Conservation (phyloP, 2,797 vertebrate genomes). For the Podarcis lilfordi region DNA sequence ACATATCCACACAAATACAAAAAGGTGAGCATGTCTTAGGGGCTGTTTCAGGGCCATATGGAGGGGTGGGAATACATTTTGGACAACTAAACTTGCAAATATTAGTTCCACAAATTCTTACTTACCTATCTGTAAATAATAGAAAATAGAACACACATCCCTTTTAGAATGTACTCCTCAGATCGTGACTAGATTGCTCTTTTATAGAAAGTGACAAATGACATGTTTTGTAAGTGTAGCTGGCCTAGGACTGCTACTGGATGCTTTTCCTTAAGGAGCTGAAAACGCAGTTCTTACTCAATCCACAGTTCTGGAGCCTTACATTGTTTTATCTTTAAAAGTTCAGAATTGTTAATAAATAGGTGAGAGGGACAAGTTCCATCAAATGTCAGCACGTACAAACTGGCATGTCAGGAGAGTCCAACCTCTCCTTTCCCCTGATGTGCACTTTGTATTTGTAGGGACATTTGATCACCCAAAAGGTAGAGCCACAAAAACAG, state of each 20-base stretch:
- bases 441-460: too few species aligned
- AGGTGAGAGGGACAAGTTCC: not conserved
- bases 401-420: too few species aligned
- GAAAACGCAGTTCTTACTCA: not conserved
- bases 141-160: not conserved
- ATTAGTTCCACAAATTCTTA: not conserved
- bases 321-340: not conserved
- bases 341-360: not conserved
- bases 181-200: not conserved
- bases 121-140: not conserved
- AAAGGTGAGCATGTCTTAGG: conserved; percentile 85
- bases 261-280: not conserved
- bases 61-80: too few species aligned
- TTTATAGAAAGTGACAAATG: not conserved
- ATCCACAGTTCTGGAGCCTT: not conserved
- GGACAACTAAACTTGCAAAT: not conserved
- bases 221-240: not conserved
- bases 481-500: not conserved
- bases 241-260: not conserved
- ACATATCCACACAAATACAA: conserved; percentile 99
- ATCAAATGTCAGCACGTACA: too few species aligned
- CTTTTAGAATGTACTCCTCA: not conserved
- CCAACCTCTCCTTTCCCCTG: too few species aligned
- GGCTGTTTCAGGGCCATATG: too few species aligned
- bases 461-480: not conserved